phyloP scores from a whole-genome alignment of 2,797 vertebrate species.

The Potorous gilbertii region DNA sequence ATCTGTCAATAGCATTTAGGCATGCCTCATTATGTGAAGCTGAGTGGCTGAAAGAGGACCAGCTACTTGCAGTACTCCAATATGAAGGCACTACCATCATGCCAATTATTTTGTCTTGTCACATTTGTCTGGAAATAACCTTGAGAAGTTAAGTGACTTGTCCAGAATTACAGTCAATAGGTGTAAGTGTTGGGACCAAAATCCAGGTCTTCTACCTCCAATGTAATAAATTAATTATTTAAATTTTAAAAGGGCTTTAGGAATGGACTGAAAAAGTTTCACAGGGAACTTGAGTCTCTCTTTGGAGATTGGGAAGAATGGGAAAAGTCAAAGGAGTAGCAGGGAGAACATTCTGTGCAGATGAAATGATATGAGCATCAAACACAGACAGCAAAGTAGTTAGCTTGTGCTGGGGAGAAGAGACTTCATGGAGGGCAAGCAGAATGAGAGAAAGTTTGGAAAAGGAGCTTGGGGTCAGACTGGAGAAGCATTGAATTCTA shows the following conservation, averaged over 20 bases:
- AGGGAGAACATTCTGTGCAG: not conserved
- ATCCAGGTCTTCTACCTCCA: not conserved
- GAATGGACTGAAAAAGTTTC: not conserved
- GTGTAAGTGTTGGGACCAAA: not conserved
- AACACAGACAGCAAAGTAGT: not conserved
- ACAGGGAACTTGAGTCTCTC: not conserved
- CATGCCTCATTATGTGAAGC: not conserved
- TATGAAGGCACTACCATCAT: not conserved
- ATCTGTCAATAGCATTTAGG: not conserved
- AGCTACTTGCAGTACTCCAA: not conserved
- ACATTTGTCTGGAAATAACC: not conserved
- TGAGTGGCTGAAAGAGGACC: not conserved
- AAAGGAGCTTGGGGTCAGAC: not conserved
- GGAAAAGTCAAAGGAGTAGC: not conserved
- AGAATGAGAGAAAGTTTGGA: not conserved
- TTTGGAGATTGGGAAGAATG: not conserved
- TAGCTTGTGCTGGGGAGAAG: not conserved
- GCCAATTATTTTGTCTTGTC: not conserved
- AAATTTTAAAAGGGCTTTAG: not conserved
- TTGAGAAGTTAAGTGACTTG: not conserved
- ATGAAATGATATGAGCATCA: not conserved
- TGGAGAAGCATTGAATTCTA: constrained; percentile 4
- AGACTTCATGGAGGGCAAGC: not conserved
- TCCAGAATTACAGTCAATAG: not conserved
- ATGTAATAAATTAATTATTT: not conserved